These are phyloP conservation scores for Prosopocoilus inquinatus DNA, from an alignment of 2,888 invertebrate genomes.

Conservation along the genomic window DNA sequence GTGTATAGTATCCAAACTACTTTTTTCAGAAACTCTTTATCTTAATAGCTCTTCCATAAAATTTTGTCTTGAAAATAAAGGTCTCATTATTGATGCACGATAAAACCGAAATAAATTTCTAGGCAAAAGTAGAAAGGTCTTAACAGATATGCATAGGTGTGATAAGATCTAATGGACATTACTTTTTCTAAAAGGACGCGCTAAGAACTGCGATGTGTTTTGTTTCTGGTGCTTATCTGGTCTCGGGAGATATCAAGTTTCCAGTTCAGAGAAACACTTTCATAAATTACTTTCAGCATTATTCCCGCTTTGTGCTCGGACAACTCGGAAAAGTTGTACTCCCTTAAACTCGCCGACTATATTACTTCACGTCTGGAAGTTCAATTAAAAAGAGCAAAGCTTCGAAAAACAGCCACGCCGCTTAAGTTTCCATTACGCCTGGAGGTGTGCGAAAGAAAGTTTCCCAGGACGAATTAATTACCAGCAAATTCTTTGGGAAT, in stretches of 20 bases:
- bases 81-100: too few species aligned
- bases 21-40: too few species aligned
- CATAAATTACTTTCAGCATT: slow-evolving; percentile 16
- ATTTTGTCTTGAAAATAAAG: too few species aligned
- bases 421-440: too few species aligned
- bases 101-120: not conserved
- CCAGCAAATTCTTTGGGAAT: too few species aligned
- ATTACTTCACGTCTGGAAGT: slow-evolving; percentile 4
- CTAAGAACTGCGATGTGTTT: slow-evolving; percentile 9
- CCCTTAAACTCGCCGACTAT: slow-evolving; percentile 2
- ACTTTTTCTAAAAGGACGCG: slow-evolving; percentile 2
- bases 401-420: too few species aligned
- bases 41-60: too few species aligned
- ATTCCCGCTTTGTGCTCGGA: slow-evolving; percentile 11
- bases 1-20: too few species aligned
- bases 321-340: slow-evolving; percentile 1
- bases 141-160: too few species aligned
- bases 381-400: slow-evolving; percentile 1
- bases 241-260: slow-evolving; percentile 12
- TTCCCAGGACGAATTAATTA: too few species aligned
- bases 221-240: slow-evolving; percentile 12
- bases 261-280: slow-evolving; percentile 15
- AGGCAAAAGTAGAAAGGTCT: not conserved
- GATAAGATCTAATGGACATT: slow-evolving; percentile 5
- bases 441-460: too few species aligned